A percentile compares a stretch with the other conserved stretches of the same genome.
phyloP scores from a whole-genome alignment of 2,113 vertebrate species.

The Thalassarche chlororhynchos region DNA sequence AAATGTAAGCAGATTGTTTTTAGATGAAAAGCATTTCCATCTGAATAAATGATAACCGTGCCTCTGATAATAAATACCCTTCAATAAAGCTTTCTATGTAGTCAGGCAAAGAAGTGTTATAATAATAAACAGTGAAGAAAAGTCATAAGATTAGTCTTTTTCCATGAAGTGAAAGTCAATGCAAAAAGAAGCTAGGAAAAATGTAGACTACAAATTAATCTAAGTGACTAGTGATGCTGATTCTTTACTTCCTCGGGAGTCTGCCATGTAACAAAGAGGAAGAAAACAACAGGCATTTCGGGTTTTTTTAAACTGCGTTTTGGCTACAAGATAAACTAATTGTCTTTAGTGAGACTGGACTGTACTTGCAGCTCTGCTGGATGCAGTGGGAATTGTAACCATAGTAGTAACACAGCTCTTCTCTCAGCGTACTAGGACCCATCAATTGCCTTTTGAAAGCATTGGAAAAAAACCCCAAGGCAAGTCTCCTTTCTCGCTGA shows the following conservation, averaged over 20 bases:
- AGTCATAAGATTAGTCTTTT: background rate
- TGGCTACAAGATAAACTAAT: background rate
- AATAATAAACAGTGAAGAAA: background rate
- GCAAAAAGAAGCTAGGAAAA: background rate
- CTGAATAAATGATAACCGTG: fast-evolving
- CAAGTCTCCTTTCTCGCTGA: background rate
- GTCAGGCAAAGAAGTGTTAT: background rate
- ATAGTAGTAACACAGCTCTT: background rate
- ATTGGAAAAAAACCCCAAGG: background rate
- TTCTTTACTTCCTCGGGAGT: background rate
- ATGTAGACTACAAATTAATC: background rate
- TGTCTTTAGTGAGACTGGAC: background rate
- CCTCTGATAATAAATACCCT: background rate
- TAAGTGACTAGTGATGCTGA: background rate
- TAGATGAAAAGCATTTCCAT: background rate
- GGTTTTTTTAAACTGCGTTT: background rate
- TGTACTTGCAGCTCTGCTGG: background rate
- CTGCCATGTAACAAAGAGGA: background rate
- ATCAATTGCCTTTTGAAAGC: background rate
- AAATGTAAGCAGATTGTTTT: background rate
- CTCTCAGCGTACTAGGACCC: background rate
- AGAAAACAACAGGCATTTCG: background rate
- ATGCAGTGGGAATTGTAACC: background rate
- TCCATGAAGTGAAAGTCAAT: background rate
- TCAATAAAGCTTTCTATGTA: background rate